These are phyloP conservation scores for Drosophila orosa DNA, from an alignment of 1,140 invertebrate species.

Conservation along the genomic window DNA sequence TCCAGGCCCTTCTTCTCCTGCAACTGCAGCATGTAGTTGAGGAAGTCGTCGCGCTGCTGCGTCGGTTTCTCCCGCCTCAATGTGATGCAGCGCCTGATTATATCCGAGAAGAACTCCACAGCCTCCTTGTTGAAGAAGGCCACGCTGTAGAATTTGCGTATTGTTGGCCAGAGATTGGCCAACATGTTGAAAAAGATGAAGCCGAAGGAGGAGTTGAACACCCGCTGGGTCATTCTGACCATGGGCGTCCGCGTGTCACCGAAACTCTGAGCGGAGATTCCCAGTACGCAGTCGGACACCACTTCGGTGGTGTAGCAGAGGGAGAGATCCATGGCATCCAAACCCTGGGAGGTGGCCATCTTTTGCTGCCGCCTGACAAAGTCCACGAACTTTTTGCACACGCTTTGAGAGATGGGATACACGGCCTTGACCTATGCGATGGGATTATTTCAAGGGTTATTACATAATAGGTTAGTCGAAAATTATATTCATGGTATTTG, in stretches of 20 bases:
- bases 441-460: neutral
- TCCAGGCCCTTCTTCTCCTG: slow-evolving; percentile 70
- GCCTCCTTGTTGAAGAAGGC: slow-evolving; percentile 48
- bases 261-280: slow-evolving; percentile 81
- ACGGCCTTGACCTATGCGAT: slow-evolving; percentile 44
- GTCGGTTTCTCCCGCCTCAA: slow-evolving; percentile 58
- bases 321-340: slow-evolving; percentile 58
- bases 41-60: slow-evolving; percentile 72
- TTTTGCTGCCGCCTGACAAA: slow-evolving; percentile 40
- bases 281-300: slow-evolving; percentile 84
- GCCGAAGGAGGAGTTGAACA: slow-evolving; percentile 35
- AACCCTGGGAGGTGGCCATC: slow-evolving; percentile 31
- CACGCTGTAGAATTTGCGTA: slow-evolving; percentile 43
- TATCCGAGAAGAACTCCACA: slow-evolving; percentile 65
- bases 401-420: slow-evolving; percentile 58
- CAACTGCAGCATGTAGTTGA: slow-evolving; percentile 78
- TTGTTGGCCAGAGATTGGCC: slow-evolving; percentile 44
- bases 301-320: slow-evolving; percentile 84
- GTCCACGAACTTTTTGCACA: slow-evolving; percentile 53
- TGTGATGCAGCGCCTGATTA: slow-evolving; percentile 58
- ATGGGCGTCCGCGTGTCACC: slow-evolving; percentile 43
- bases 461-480: neutral
- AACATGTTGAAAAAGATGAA: slow-evolving; percentile 46
- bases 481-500: neutral
- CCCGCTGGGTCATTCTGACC: slow-evolving; percentile 50